phyloP scores from a whole-genome alignment of 2,113 vertebrate species.

The Etia nguti region DNA sequence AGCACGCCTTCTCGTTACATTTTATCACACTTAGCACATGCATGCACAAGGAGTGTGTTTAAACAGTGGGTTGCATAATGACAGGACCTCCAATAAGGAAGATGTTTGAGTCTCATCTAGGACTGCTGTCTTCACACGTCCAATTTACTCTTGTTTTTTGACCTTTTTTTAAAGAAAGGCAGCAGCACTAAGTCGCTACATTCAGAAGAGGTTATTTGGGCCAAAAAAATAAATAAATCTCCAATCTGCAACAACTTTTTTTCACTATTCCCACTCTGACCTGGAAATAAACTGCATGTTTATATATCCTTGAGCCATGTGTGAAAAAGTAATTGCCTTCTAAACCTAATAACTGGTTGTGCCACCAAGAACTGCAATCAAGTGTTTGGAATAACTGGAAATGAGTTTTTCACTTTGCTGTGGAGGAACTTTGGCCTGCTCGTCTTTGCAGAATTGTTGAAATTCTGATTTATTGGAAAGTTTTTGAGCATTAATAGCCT shows the following conservation, averaged over 20 bases:
- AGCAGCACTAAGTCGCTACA: background rate
- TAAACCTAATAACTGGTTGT: background rate
- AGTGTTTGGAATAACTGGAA: background rate
- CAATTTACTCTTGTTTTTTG: background rate
- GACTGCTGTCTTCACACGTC: background rate
- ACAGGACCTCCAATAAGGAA: background rate
- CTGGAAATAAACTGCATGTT: background rate
- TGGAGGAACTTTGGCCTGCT: background rate
- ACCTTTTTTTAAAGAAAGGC: background rate
- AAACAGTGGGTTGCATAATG: background rate
- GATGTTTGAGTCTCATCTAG: background rate
- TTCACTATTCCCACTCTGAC: background rate
- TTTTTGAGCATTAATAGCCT: fast-evolving
- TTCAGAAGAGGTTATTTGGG: background rate
- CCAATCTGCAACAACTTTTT: background rate
- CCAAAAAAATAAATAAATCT: background rate
- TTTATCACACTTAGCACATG: background rate
- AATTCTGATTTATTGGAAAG: background rate
- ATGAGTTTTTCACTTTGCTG: background rate
- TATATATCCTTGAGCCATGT: background rate
- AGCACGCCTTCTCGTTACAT: background rate
- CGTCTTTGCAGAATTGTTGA: background rate
- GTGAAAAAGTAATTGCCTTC: background rate
- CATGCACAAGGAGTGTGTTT: background rate
- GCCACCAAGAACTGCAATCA: background rate